Conservation (phyloP, 2,797 vertebrate genomes). For the Chiropotes sagulatus region DNA sequence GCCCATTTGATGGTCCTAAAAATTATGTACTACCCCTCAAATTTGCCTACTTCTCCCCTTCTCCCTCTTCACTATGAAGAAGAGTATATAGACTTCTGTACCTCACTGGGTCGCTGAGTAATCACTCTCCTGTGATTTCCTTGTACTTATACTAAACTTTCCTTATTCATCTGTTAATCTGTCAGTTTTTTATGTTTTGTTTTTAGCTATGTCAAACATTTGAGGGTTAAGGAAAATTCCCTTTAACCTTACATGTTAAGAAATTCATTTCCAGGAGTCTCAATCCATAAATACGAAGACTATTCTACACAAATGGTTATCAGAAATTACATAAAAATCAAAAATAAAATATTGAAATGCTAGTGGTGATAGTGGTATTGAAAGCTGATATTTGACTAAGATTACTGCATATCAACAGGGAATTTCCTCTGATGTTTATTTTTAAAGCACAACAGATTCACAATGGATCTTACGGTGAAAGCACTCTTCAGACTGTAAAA, state of each 20-base stretch:
- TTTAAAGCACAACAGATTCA: slow-evolving; percentile 20
- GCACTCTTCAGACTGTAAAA: neutral
- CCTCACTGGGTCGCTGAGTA: neutral
- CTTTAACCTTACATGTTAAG: neutral
- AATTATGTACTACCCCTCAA: neutral
- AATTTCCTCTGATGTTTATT: neutral
- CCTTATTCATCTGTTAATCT: neutral
- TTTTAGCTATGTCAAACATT: neutral
- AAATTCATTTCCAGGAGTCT: neutral
- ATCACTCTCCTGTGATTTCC: neutral
- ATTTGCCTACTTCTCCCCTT: neutral
- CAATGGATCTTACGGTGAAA: neutral
- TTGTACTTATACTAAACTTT: neutral
- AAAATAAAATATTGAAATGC: slow-evolving; percentile 17
- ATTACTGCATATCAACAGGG: neutral
- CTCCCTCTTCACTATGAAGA: neutral
- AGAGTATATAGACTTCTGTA: neutral
- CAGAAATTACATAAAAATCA: neutral
- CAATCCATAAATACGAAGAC: neutral
- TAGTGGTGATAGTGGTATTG: neutral
- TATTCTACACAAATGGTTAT: neutral
- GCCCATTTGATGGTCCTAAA: neutral
- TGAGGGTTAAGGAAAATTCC: neutral
- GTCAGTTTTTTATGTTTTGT: neutral
- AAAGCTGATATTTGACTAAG: neutral